A percentile compares a stretch with the other conserved stretches of the same genome.
Conservation (phyloP, 2,113 vertebrate genomes). For the Hymenochirus boettgeri region DNA sequence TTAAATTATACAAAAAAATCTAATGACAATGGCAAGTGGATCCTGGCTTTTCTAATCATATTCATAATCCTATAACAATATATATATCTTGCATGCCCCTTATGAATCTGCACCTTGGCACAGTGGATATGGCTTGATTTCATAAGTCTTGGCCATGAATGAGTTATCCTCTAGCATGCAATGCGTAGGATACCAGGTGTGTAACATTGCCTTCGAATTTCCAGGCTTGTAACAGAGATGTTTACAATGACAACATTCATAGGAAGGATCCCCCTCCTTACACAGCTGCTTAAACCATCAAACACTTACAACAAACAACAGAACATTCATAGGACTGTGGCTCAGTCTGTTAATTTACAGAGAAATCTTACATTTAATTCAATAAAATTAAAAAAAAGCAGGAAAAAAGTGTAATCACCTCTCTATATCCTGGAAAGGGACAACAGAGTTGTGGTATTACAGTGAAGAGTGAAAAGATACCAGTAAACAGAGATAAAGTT, state of each 20-base stretch:
- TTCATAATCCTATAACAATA: too few species aligned
- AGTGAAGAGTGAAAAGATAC: too few species aligned
- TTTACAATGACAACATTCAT: conserved; percentile 37
- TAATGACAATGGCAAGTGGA: too few species aligned
- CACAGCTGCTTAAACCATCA: conserved; percentile 36
- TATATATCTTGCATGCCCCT: too few species aligned
- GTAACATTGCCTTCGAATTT: conserved; percentile 1
- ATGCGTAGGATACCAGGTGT: conserved; percentile 17
- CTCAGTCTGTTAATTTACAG: background rate
- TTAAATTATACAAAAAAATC: too few species aligned
- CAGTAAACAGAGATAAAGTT: too few species aligned
- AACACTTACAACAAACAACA: conserved; percentile 17
- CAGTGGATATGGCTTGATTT: too few species aligned
- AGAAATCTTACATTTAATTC: background rate
- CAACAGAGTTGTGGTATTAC: too few species aligned
- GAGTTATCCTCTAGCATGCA: background rate
- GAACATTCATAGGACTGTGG: background rate
- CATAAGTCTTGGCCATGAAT: background rate
- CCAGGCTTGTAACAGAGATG: background rate
- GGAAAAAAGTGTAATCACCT: background rate
- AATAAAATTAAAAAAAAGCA: background rate
- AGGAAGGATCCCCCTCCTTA: background rate
- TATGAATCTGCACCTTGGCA: too few species aligned
- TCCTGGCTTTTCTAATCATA: too few species aligned
- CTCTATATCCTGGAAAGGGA: too few species aligned